phyloP scores from a whole-genome alignment of 2,888 invertebrate species.

The Pycnomerus fuliginosus region DNA sequence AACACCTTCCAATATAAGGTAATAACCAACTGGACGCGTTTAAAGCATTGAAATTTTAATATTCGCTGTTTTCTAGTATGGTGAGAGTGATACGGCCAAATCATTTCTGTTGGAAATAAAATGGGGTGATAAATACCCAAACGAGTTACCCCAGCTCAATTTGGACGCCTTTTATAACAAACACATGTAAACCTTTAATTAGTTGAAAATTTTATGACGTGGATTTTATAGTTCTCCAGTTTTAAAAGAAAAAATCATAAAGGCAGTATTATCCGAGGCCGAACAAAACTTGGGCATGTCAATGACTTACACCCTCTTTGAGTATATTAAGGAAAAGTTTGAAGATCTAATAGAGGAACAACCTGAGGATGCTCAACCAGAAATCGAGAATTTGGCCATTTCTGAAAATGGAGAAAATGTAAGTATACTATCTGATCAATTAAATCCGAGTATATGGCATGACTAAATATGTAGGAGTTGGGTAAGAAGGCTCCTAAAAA shows the following conservation, averaged over 20 bases:
- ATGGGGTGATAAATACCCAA: slow-evolving; percentile 87
- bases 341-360: slow-evolving; percentile 71
- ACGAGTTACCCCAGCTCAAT: slow-evolving; percentile 76
- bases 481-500: slow-evolving; percentile 67
- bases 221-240: slow-evolving; percentile 49
- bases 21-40: no score
- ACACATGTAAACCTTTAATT: slow-evolving; percentile 71
- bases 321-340: slow-evolving; percentile 82
- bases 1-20: slow-evolving; percentile 92
- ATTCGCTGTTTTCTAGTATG: slow-evolving; percentile 63
- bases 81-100: slow-evolving; percentile 72
- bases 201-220: not conserved
- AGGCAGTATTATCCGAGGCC: slow-evolving; percentile 67
- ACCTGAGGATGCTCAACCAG: slow-evolving; percentile 57
- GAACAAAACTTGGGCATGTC: slow-evolving; percentile 85
- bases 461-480: slow-evolving; percentile 47
- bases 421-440: slow-evolving; percentile 7
- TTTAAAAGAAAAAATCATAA: slow-evolving; percentile 70
- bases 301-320: slow-evolving; percentile 93
- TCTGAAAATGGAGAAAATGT: slow-evolving; percentile 22
- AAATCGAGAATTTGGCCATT: slow-evolving; percentile 60
- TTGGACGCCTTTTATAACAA: slow-evolving; percentile 93
- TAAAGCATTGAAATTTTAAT: slow-evolving; percentile 3
- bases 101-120: slow-evolving; percentile 85
- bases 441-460: no score